Percentiles rank a stretch among this genome's conserved stretches.
Conservation (phyloP, 2,797 vertebrate genomes). For the Amphiprion clarkii region DNA sequence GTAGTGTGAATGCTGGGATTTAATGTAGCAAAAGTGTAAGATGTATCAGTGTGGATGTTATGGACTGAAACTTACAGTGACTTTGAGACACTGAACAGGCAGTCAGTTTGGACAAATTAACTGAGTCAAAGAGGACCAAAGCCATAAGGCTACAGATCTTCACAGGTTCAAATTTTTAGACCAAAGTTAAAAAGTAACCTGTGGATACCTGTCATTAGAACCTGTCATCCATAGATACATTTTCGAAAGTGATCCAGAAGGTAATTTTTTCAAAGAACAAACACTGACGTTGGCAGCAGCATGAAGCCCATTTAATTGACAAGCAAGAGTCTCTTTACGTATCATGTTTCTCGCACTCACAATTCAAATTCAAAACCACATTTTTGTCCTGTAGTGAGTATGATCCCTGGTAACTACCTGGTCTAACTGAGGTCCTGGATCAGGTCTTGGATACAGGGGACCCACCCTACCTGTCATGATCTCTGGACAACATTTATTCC, state of each 20-base stretch:
- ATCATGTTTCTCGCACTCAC: neutral
- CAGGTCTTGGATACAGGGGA: neutral
- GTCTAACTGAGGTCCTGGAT: neutral
- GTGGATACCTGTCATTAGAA: constrained; percentile 1
- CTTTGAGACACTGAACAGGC: constrained; percentile 18
- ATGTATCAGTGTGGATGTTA: too few species aligned
- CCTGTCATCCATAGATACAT: constrained; percentile 1
- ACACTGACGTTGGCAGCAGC: constrained; percentile 9
- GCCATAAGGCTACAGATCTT: neutral
- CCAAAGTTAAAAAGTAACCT: neutral
- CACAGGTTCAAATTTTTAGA: constrained; percentile 11
- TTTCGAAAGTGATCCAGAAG: constrained; percentile 4
- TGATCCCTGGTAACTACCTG: neutral
- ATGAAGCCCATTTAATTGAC: neutral
- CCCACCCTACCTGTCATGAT: neutral
- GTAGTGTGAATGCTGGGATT: too few species aligned
- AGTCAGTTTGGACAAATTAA: constrained; percentile 3
- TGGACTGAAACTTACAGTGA: neutral
- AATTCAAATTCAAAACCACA: neutral
- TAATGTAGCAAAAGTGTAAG: too few species aligned
- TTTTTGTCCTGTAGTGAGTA: constrained; percentile 9
- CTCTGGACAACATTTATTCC: neutral
- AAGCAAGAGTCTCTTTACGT: neutral
- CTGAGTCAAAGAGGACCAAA: constrained; percentile 6
- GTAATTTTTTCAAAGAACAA: neutral